Conservation (phyloP, 2,888 invertebrate genomes). For the Cheilosia variabilis region DNA sequence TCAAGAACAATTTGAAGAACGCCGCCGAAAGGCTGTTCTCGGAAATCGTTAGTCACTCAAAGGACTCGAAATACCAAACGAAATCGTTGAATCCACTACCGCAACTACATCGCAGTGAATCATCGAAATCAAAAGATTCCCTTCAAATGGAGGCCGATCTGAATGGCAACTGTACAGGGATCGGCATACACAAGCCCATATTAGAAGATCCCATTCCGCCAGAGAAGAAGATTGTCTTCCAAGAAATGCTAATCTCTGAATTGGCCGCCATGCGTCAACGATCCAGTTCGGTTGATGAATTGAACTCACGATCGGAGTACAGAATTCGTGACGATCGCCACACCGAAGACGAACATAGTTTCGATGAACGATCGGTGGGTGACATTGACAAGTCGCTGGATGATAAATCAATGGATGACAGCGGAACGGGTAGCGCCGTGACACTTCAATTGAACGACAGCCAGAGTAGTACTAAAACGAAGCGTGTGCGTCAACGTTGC, state of each 20-base stretch:
- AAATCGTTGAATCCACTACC: constrained; percentile 32
- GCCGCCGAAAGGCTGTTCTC: constrained; percentile 83
- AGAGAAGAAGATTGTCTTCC: constrained; percentile 84
- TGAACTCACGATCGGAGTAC: constrained; percentile 78
- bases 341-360: constrained; percentile 32
- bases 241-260: constrained; percentile 89
- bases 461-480: constrained; percentile 24
- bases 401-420: constrained; percentile 67
- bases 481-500: constrained; percentile 80
- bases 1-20: constrained; percentile 83
- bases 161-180: constrained; percentile 49
- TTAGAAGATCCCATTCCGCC: constrained; percentile 78
- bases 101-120: constrained; percentile 55
- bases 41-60: constrained; percentile 82
- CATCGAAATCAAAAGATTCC: constrained; percentile 45
- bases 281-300: constrained; percentile 81
- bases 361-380: constrained; percentile 37
- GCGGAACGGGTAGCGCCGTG: constrained; percentile 63
- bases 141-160: constrained; percentile 40
- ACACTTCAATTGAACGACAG: constrained; percentile 52
- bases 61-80: constrained; percentile 69
- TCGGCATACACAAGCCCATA: constrained; percentile 35
- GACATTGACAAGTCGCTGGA: constrained; percentile 26
- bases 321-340: constrained; percentile 11
- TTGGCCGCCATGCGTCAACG: constrained; percentile 87